A percentile compares a stretch with the other conserved stretches of the same genome.
Conservation (phyloP, 2,797 vertebrate species). For the Austrolebias charrua region DNA sequence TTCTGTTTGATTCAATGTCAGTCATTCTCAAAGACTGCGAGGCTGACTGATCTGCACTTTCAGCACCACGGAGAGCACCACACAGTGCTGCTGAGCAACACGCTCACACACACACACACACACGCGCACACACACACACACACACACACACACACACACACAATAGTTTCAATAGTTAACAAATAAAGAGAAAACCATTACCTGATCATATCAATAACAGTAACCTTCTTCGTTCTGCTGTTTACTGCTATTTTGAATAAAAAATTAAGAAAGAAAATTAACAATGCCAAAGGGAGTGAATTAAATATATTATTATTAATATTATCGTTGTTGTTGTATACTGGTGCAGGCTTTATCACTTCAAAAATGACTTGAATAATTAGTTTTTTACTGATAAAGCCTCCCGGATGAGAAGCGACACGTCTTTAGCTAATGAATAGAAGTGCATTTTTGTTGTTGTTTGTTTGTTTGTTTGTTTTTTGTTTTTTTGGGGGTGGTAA, state of each 20-base stretch:
- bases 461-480: too few relatives aligned
- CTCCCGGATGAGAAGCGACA: too few relatives aligned
- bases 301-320: too few relatives aligned
- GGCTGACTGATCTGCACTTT: constrained; percentile 61
- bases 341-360: too few relatives aligned
- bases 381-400: too few relatives aligned
- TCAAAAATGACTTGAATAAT: too few relatives aligned
- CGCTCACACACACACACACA: constrained; percentile 9
- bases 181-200: constrained; percentile 35
- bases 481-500: too few relatives aligned
- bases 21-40: constrained; percentile 40
- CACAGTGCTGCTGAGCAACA: constrained; percentile 32
- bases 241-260: constrained; percentile 29
- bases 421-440: too few relatives aligned
- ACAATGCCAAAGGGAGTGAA: too few relatives aligned
- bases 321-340: too few relatives aligned
- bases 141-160: constrained; percentile 2
- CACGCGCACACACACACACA: constrained; percentile 10
- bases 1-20: constrained; percentile 58
- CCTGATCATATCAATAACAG: constrained; percentile 29
- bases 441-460: too few relatives aligned
- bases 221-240: constrained; percentile 29
- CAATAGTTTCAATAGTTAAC: constrained; percentile 17
- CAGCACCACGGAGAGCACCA: constrained; percentile 73
- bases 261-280: background rate